Conservation (phyloP, 2,888 invertebrate genomes). For the Perizoma flavofasciatum region DNA sequence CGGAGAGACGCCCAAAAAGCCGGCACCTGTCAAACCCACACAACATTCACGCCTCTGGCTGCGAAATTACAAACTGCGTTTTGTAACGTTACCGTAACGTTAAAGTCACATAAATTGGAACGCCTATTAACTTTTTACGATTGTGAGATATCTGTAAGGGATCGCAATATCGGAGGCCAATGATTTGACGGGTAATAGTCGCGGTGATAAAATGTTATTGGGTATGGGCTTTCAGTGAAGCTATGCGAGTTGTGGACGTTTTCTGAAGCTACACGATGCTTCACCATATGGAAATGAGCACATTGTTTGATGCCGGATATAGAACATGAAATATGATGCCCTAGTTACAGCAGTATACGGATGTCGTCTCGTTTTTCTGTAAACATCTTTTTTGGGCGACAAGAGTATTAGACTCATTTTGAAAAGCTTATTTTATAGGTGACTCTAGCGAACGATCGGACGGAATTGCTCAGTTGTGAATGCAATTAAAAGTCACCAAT, state of each 20-base stretch:
- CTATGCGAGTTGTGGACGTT: neutral
- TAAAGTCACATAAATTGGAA: conserved; percentile 49
- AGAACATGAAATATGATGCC: too few relatives aligned
- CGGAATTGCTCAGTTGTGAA: too few relatives aligned
- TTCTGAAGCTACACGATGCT: conserved; percentile 5
- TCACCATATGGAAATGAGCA: neutral
- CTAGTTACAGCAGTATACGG: too few relatives aligned
- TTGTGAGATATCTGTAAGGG: conserved; percentile 44
- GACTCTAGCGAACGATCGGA: too few relatives aligned
- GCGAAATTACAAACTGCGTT: conserved; percentile 48
- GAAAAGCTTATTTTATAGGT: too few relatives aligned
- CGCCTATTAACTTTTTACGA: conserved; percentile 51
- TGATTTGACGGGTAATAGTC: conserved; percentile 45
- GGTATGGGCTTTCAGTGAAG: conserved; percentile 9
- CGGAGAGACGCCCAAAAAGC: conserved; percentile 3
- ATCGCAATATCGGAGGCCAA: conserved; percentile 42
- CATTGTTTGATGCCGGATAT: too few relatives aligned
- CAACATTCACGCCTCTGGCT: conserved; percentile 33
- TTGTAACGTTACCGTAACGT: conserved; percentile 42
- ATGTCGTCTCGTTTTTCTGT: too few relatives aligned
- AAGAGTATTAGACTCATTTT: too few relatives aligned
- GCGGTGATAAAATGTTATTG: conserved; percentile 35
- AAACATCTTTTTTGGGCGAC: too few relatives aligned
- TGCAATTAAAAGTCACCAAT: too few relatives aligned
- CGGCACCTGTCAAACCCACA: conserved; percentile 3